A percentile compares a stretch with the other conserved stretches of the same genome.
Conservation (phyloP, 2,888 invertebrate species). For the Elmis aenea region DNA sequence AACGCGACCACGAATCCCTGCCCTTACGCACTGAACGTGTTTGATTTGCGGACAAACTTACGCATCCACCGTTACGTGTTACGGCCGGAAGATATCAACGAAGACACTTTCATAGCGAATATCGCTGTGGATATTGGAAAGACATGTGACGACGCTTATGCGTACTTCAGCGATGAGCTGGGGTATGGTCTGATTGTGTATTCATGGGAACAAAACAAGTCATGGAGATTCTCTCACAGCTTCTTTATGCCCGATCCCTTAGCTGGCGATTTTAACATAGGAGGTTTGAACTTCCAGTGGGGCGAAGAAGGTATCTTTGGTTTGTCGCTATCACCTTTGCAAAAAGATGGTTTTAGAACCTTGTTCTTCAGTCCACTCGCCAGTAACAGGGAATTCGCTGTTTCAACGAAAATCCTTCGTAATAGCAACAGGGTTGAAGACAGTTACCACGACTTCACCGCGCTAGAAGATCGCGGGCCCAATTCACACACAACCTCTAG, state of each 20-base stretch:
- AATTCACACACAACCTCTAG: slow-evolving; percentile 68
- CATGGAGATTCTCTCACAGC: slow-evolving; percentile 75
- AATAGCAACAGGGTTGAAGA: slow-evolving; percentile 62
- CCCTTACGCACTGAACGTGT: slow-evolving; percentile 73
- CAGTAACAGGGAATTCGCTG: slow-evolving; percentile 72
- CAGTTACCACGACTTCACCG: slow-evolving; percentile 67
- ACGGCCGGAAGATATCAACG: slow-evolving; percentile 66
- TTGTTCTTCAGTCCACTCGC: slow-evolving; percentile 76
- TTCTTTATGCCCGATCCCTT: slow-evolving; percentile 80
- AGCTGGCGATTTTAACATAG: slow-evolving; percentile 71
- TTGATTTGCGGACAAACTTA: slow-evolving; percentile 68
- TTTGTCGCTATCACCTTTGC: slow-evolving; percentile 56
- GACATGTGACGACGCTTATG: slow-evolving; percentile 70
- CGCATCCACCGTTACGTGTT: slow-evolving; percentile 64
- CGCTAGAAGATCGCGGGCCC: slow-evolving; percentile 61
- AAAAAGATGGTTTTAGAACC: slow-evolving; percentile 63
- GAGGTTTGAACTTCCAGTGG: slow-evolving; percentile 82
- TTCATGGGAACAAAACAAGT: slow-evolving; percentile 69
- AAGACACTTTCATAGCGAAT: slow-evolving; percentile 79
- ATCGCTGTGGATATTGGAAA: slow-evolving; percentile 75
- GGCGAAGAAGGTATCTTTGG: slow-evolving; percentile 76
- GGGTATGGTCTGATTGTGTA: slow-evolving; percentile 78
- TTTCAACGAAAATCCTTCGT: slow-evolving; percentile 68
- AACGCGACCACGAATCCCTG: slow-evolving; percentile 72
- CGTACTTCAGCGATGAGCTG: slow-evolving; percentile 77